Conservation (phyloP, 2,888 invertebrate species). For the Megamerina dolium region DNA sequence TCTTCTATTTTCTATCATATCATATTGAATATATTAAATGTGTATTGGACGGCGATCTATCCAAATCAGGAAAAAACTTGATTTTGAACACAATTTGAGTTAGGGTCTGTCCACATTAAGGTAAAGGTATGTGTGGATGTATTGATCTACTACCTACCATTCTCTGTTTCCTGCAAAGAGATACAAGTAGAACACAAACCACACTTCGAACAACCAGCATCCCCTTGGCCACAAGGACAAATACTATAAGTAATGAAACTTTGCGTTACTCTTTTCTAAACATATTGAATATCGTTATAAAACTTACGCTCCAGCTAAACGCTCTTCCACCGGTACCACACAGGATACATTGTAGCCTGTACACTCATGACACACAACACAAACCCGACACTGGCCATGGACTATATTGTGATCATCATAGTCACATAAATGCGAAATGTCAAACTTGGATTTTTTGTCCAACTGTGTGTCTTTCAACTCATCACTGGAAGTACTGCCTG, state of each 20-base stretch:
- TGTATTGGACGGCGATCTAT: no score
- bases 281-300: background rate
- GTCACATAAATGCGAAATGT: slow-evolving; percentile 49
- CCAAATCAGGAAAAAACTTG: no score
- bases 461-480: slow-evolving; percentile 24
- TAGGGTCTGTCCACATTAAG: no score
- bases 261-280: background rate
- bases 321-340: slow-evolving; percentile 64
- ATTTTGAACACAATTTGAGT: no score
- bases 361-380: slow-evolving; percentile 86
- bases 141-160: slow-evolving; percentile 32
- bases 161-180: slow-evolving; percentile 46
- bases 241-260: slow-evolving; percentile 54
- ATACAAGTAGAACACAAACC: slow-evolving; percentile 89
- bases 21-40: no score
- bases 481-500: background rate
- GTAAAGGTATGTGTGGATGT: no score
- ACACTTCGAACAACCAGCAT: slow-evolving; percentile 88
- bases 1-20: no score
- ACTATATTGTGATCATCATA: slow-evolving; percentile 53
- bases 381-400: slow-evolving; percentile 52
- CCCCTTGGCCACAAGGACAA: slow-evolving; percentile 93
- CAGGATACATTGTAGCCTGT: slow-evolving; percentile 88
- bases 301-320: slow-evolving; percentile 81
- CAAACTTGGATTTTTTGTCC: slow-evolving; percentile 34